A percentile compares a stretch with the other conserved stretches of the same genome.
Evolutionary conservation across 64 coral and sea anemone genomes (phyloP).

Genomic region (Stylophora pistillata): DNA sequence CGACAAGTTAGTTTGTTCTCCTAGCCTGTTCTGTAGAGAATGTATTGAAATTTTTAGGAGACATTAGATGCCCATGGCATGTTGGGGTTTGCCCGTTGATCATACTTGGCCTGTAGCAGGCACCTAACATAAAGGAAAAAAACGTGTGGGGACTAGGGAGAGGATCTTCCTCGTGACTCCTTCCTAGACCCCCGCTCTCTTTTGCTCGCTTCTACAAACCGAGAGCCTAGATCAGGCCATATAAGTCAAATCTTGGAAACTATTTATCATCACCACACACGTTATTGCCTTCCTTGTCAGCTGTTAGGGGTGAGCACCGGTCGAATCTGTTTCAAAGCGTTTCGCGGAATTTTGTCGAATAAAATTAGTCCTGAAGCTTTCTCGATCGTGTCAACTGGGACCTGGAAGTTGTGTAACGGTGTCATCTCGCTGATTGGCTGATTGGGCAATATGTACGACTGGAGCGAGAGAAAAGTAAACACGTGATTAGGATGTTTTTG

Average conservation of each 20-base stretch:
- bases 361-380: conserved; percentile 74
- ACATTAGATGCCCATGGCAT: too few relatives aligned
- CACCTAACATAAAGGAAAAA: too few relatives aligned
- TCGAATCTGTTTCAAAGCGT: conserved; percentile 43
- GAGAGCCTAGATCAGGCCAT: background rate
- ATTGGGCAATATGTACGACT: conserved; percentile 85
- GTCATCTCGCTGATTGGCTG: conserved; percentile 81
- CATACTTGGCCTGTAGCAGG: too few relatives aligned
- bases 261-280: background rate
- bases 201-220: background rate
- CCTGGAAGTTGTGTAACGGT: conserved; percentile 64
- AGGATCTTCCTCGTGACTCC: too few relatives aligned
- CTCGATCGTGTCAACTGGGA: conserved; percentile 77
- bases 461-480: background rate
- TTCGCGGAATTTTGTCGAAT: conserved; percentile 69
- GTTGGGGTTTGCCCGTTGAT: too few relatives aligned
- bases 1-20: too few relatives aligned
- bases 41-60: too few relatives aligned
- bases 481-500: background rate
- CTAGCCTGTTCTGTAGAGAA: too few relatives aligned
- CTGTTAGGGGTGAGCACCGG: conserved; percentile 31
- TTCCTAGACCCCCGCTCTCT: too few relatives aligned
- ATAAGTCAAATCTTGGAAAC: too few relatives aligned
- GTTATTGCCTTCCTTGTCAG: background rate
- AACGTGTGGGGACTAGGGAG: too few relatives aligned